Conservation (phyloP, 2,888 invertebrate species). For the Helicoverpa assulta region DNA sequence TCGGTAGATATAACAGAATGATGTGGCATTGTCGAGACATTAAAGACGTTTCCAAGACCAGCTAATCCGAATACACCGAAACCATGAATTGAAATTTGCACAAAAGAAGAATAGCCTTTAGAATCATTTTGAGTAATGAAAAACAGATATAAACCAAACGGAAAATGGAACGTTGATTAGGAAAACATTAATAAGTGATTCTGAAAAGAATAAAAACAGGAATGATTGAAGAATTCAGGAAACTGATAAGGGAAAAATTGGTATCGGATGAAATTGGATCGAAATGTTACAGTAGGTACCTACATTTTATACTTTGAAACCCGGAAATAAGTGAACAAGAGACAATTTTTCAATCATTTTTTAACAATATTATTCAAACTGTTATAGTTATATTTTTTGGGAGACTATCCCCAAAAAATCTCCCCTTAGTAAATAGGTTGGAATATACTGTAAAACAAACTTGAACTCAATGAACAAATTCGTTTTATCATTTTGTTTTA, state of each 20-base stretch:
- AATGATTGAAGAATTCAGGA: too few species aligned
- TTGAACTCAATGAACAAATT: slow-evolving; percentile 3
- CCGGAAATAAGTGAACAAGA: neutral
- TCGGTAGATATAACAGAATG: too few species aligned
- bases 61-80: too few species aligned
- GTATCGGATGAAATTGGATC: too few species aligned
- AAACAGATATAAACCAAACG: slow-evolving; percentile 16
- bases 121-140: slow-evolving; percentile 15
- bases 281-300: too few species aligned
- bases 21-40: too few species aligned
- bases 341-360: neutral
- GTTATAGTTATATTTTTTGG: too few species aligned
- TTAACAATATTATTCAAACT: too few species aligned
- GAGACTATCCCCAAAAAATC: too few species aligned
- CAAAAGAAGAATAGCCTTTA: slow-evolving; percentile 12
- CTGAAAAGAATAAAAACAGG: slow-evolving; percentile 15
- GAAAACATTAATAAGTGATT: slow-evolving; percentile 23
- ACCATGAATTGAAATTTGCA: neutral
- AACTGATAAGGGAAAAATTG: neutral
- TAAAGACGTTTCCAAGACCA: neutral
- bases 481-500: neutral
- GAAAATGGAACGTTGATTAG: slow-evolving; percentile 13
- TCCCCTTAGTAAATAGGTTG: neutral
- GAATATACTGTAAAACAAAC: neutral
- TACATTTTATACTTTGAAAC: neutral